Conservation (phyloP, 1,140 invertebrate species). For the Fopius arisanus region DNA sequence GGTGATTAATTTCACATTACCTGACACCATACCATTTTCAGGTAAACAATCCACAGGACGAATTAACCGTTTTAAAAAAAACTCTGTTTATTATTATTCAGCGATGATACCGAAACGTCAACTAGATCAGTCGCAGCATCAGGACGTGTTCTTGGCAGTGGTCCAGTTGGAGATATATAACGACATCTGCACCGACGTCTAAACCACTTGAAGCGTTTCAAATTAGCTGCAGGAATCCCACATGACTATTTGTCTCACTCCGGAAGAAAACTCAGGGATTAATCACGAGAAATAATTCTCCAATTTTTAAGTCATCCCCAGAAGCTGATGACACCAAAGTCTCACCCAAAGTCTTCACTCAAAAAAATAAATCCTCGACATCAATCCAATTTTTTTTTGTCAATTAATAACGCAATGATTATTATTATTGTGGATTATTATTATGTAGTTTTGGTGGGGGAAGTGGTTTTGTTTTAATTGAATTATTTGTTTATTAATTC, state of each 20-base stretch:
- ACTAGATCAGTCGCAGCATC: neutral
- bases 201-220: conserved; percentile 21
- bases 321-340: no score
- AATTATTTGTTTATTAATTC: no score
- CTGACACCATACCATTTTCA: neutral
- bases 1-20: neutral
- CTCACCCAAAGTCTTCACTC: no score
- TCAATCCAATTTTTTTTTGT: no score
- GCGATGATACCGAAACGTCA: conserved; percentile 24
- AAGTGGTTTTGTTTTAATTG: no score
- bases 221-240: conserved; percentile 19
- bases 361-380: no score
- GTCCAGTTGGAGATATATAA: conserved; percentile 37
- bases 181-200: conserved; percentile 41
- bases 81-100: no score
- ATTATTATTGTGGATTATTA: no score
- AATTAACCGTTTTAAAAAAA: no score
- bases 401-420: no score
- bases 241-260: neutral
- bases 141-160: conserved; percentile 24
- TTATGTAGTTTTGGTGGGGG: no score
- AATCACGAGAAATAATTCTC: neutral
- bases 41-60: no score
- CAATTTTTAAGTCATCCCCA: neutral
- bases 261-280: neutral